Percentiles rank a stretch among this genome's conserved stretches.
phyloP scores from a whole-genome alignment of 64 coral and sea anemone species.

The Hydrozoanthus tunicans region DNA sequence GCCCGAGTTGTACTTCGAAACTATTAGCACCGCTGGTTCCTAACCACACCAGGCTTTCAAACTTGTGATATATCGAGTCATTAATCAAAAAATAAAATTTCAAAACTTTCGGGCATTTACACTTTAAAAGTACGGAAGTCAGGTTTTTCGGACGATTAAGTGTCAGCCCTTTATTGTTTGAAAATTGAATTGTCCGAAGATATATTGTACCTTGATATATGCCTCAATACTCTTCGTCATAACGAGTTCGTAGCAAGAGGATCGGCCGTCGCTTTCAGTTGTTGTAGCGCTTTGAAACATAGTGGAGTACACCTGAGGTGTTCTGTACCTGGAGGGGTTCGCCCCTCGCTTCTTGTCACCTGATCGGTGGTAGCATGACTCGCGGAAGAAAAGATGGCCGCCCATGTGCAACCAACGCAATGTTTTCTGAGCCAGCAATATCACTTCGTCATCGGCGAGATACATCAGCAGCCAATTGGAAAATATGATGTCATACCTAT shows the following conservation, averaged over 20 bases:
- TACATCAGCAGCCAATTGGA: constrained; percentile 96
- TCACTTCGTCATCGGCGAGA: constrained; percentile 75
- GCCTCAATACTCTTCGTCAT: constrained; percentile 68
- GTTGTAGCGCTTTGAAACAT: constrained; percentile 55
- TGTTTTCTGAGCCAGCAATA: constrained; percentile 74
- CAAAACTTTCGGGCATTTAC: too few relatives aligned
- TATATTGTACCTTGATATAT: constrained; percentile 66
- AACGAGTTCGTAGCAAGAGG: constrained; percentile 51
- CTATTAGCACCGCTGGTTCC: too few relatives aligned
- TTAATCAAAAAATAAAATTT: too few relatives aligned
- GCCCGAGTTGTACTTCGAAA: too few relatives aligned
- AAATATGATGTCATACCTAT: constrained; percentile 84
- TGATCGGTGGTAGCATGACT: constrained; percentile 84
- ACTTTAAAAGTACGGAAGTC: too few relatives aligned
- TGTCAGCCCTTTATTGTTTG: background rate
- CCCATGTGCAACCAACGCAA: constrained; percentile 64
- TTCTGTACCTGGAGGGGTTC: constrained; percentile 83
- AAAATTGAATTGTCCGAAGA: background rate
- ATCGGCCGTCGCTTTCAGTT: constrained; percentile 14
- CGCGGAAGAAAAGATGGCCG: constrained; percentile 78
- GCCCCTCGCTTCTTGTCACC: constrained; percentile 71
- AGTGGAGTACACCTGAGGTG: constrained; percentile 60
- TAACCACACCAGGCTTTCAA: too few relatives aligned
- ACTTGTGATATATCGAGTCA: too few relatives aligned
- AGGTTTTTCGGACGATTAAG: background rate